These are phyloP conservation scores for Corydoras sp. DNA, from an alignment of 2,113 vertebrate genomes.

Conservation along the genomic window DNA sequence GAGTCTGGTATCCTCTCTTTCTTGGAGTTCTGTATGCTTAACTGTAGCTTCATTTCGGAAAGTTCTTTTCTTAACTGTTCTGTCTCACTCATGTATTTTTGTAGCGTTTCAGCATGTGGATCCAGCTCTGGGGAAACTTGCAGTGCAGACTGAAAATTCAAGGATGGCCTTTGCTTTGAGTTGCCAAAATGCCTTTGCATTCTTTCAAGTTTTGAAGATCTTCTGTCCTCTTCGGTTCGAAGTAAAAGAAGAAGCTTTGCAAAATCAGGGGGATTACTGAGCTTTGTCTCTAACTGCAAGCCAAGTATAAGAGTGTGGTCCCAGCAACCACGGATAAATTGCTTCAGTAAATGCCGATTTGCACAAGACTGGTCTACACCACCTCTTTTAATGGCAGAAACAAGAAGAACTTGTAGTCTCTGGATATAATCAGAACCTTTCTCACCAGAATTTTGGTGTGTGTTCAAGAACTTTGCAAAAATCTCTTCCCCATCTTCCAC, in stretches of 20 bases:
- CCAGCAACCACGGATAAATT: not conserved
- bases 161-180: not conserved
- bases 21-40: not conserved
- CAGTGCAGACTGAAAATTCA: not conserved
- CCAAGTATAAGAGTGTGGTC: not conserved
- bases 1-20: too few species aligned
- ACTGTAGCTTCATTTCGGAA: not conserved
- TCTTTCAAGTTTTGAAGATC: not conserved
- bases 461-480: not conserved
- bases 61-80: not conserved
- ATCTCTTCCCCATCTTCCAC: not conserved
- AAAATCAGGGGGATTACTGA: not conserved
- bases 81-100: not conserved
- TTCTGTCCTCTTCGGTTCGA: not conserved
- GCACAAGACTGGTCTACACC: conserved; percentile 4
- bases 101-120: not conserved
- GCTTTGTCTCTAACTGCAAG: not conserved
- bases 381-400: conserved; percentile 1
- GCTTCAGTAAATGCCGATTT: not conserved
- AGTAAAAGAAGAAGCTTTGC: not conserved
- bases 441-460: not conserved
- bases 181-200: not conserved
- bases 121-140: not conserved
- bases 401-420: conserved; percentile 1
- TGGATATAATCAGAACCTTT: not conserved